phyloP scores from a whole-genome alignment of 2,113 vertebrate genomes.

The Ctenodactylus gundi region DNA sequence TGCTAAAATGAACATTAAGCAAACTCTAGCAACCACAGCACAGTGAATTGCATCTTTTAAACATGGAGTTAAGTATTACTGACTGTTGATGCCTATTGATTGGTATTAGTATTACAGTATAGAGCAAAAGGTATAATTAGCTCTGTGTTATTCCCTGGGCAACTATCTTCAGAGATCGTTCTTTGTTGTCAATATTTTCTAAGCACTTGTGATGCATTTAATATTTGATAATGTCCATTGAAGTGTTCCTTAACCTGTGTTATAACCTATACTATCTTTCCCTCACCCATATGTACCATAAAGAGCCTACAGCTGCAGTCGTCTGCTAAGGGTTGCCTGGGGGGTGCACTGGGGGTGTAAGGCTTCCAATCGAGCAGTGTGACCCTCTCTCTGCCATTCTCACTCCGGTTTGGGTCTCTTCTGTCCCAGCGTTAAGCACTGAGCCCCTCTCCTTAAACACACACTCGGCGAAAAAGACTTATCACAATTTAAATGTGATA shows the following conservation, averaged over 20 bases:
- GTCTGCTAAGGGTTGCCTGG: neutral
- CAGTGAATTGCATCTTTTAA: neutral
- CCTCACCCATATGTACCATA: neutral
- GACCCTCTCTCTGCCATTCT: rapidly evolving
- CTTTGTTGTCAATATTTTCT: neutral
- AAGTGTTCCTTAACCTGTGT: neutral
- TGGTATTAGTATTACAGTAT: neutral
- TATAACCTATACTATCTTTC: neutral
- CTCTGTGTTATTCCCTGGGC: neutral
- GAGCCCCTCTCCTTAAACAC: neutral
- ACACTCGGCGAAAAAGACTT: neutral
- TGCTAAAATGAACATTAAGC: neutral
- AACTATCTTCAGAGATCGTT: neutral
- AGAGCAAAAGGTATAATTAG: neutral
- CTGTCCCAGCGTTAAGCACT: neutral
- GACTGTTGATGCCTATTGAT: neutral
- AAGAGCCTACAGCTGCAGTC: neutral
- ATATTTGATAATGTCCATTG: neutral
- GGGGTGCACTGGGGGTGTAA: neutral
- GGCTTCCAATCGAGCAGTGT: neutral
- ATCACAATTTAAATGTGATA: neutral
- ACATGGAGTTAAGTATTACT: neutral
- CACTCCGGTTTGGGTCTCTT: neutral
- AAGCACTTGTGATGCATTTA: neutral
- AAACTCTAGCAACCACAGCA: neutral